Conservation (phyloP, 2,888 invertebrate genomes). For the Cheilosia impressa region DNA sequence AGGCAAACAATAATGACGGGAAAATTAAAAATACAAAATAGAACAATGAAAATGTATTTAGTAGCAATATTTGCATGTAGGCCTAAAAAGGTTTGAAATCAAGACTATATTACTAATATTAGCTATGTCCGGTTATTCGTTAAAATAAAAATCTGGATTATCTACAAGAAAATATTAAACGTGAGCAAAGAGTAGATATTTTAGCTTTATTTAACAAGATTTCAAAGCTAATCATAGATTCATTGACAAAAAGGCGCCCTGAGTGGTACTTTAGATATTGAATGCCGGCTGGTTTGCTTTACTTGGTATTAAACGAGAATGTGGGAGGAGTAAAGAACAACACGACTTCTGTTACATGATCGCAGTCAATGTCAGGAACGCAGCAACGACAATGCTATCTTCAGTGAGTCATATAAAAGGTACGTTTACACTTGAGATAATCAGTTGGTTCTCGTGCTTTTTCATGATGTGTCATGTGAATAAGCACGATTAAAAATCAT, state of each 20-base stretch:
- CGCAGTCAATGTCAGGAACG: conserved; percentile 33
- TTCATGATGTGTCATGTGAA: no score
- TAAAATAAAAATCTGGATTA: no score
- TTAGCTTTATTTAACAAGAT: no score
- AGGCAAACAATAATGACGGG: no score
- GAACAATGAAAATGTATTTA: no score
- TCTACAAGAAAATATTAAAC: no score
- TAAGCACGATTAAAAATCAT: not conserved
- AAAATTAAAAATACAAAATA: no score
- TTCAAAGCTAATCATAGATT: conserved; percentile 32
- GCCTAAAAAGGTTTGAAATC: no score
- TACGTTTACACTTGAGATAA: not conserved
- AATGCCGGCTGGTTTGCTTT: not conserved
- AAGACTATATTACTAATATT: no score
- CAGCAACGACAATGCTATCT: not conserved
- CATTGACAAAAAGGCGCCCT: conserved; percentile 31
- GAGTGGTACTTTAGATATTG: conserved; percentile 10
- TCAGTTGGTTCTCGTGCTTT: not conserved
- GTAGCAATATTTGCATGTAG: no score
- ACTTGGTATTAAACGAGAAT: not conserved
- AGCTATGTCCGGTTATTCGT: no score
- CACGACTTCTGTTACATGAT: conserved; percentile 2
- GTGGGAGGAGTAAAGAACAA: not conserved
- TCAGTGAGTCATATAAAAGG: conserved; percentile 20
- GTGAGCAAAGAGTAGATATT: no score